Percentiles rank a stretch among this genome's conserved stretches.
These are phyloP conservation scores for Halcyon malimbica DNA, from an alignment of 2,113 vertebrate species.

Conservation along the genomic window DNA sequence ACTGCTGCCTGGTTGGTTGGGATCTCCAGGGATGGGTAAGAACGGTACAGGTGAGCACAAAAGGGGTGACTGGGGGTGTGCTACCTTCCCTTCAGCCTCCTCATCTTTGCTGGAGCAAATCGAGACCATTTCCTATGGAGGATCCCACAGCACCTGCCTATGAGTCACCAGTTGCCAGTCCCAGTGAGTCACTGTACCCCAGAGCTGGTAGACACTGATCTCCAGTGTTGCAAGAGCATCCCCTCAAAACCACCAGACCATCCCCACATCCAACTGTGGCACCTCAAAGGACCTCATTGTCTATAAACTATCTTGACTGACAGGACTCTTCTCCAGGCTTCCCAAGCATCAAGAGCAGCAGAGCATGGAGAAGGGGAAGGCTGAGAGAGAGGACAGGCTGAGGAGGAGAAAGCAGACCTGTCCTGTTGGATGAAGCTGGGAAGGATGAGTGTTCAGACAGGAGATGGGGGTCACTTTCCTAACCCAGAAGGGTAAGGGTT, in stretches of 20 bases:
- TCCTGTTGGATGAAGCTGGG: neutral
- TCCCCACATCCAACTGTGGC: accelerated
- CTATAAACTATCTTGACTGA: neutral
- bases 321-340: neutral
- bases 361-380: neutral
- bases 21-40: neutral
- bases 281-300: neutral
- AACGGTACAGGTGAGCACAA: accelerated
- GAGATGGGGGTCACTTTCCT: neutral
- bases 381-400: neutral
- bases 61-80: accelerated
- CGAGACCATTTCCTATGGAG: neutral
- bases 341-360: accelerated
- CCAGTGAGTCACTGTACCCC: accelerated
- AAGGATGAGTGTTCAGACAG: neutral
- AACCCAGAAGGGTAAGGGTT: neutral
- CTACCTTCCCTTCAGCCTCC: neutral
- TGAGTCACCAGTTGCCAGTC: neutral
- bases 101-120: neutral
- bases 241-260: accelerated
- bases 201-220: accelerated
- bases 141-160: accelerated
- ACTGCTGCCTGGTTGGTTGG: accelerated
- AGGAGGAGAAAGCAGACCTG: neutral
- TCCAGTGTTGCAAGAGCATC: accelerated